Conservation (phyloP, 2,888 invertebrate species). For the Tipula lateralis region DNA sequence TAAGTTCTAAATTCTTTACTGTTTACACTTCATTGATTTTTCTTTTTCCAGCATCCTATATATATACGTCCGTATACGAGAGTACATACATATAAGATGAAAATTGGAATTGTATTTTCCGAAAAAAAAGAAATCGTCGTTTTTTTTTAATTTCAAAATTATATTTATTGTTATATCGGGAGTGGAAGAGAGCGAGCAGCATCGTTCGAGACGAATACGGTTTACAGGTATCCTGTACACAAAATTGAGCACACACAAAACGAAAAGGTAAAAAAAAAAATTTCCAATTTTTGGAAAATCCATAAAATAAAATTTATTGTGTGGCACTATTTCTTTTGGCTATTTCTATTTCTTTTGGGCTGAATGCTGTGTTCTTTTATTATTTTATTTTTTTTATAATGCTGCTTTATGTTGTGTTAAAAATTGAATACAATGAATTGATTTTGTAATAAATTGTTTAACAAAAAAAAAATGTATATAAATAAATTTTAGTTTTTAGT, state of each 20-base stretch:
- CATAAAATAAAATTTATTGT: constrained; percentile 11
- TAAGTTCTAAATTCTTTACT: not conserved
- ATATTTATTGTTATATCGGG: not conserved
- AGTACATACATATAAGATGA: not conserved
- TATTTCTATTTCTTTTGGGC: constrained; percentile 24
- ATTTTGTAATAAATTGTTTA: constrained; percentile 16
- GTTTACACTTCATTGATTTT: not conserved
- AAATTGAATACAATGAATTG: constrained; percentile 19
- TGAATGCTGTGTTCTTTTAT: not conserved
- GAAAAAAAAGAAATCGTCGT: not conserved
- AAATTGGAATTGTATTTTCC: not conserved
- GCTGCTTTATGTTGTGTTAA: constrained; percentile 11
- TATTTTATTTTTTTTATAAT: not conserved
- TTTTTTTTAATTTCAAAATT: not conserved
- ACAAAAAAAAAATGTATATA: not conserved
- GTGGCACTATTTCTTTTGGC: constrained; percentile 19
- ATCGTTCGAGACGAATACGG: not conserved
- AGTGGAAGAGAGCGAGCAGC: no score
- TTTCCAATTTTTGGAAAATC: constrained; percentile 1
- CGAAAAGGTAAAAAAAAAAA: not conserved
- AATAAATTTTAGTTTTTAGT: constrained; percentile 19
- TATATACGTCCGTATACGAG: not conserved
- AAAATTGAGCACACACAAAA: not conserved
- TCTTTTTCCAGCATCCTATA: not conserved
- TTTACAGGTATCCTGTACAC: not conserved